These are phyloP conservation scores for Buphagus erythrorhynchus DNA, from an alignment of 2,797 vertebrate genomes.

Conservation along the genomic window DNA sequence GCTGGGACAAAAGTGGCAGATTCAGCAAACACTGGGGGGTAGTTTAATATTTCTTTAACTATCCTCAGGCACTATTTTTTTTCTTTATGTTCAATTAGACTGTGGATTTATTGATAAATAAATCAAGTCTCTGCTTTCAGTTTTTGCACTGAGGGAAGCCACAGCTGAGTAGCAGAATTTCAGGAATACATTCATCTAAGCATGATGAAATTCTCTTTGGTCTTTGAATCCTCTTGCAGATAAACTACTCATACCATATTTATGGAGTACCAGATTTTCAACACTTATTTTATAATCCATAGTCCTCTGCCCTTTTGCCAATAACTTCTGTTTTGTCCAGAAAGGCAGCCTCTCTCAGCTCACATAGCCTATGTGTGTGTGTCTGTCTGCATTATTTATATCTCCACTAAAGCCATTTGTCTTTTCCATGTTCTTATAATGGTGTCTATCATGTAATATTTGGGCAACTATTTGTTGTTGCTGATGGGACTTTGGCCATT, in stretches of 20 bases:
- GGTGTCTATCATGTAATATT: neutral
- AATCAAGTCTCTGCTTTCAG: slow-evolving; percentile 34
- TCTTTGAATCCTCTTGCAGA: slow-evolving; percentile 34
- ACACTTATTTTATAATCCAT: slow-evolving; percentile 60
- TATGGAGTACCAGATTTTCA: slow-evolving; percentile 40
- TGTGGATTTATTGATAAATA: slow-evolving; percentile 58
- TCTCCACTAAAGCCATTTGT: neutral
- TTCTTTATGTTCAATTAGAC: slow-evolving; percentile 30
- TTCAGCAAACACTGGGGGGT: slow-evolving; percentile 36
- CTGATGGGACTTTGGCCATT: neutral
- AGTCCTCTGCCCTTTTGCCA: slow-evolving; percentile 46
- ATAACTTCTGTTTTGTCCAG: slow-evolving; percentile 40
- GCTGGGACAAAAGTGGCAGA: slow-evolving; percentile 1
- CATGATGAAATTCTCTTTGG: slow-evolving; percentile 22
- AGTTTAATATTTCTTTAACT: slow-evolving; percentile 27
- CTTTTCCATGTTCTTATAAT: slow-evolving; percentile 1
- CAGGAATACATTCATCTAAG: slow-evolving; percentile 22
- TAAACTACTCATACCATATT: slow-evolving; percentile 43
- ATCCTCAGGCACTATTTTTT: slow-evolving; percentile 1
- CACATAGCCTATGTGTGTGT: neutral
- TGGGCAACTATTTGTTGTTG: neutral
- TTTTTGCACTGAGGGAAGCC: neutral
- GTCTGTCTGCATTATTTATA: slow-evolving; percentile 15
- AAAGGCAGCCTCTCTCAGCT: slow-evolving; percentile 33
- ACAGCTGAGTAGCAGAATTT: slow-evolving; percentile 35